Evolutionary conservation across 2,113 vertebrate species (phyloP), one percentile per base, ranked within the genome.

Genomic region (Micromys minutus): DNA sequence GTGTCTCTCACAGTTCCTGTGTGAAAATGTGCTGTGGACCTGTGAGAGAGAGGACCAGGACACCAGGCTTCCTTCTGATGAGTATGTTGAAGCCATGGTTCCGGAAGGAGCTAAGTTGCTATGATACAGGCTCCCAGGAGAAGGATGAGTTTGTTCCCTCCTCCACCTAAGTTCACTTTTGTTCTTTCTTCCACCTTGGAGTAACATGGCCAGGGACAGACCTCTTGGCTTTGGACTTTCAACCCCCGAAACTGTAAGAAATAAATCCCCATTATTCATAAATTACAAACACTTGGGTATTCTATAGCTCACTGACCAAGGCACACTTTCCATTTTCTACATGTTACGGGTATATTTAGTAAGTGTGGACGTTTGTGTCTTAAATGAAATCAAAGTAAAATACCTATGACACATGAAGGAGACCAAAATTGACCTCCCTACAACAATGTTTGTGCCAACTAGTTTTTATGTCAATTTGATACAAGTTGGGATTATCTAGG

Each of bases 371-470:
- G 19, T 71, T 9, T 75, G n/a, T 65, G 22, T 67, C 59, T 61
- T 72, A 81, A 63, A 67, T 57, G 5, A 97, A 65, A 94, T 52
- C 34, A 74, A 90, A 83, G 57, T 17, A 16, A 87, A 87, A 74
- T 59, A 92, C n/a, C 47, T 75, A 5, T 47, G 69, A 42, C 34
- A 67, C 29, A 52, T 42, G 71, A 92, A 90, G 74, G 36, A 95
- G 63, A 75, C n/a, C 52, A 88, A 83, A 95, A 90, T 80, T 75
- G 75, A 67, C 69, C 93, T 87, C 15, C 15, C 36, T 50, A 67
- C 3, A 34, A 36, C 11, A 69, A 17, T 5, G 7, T n/a, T 50
- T 19, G 29, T 34, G 15, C 15, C 19, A 29, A 13, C 47, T 52
- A 77, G 47, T 77, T 34, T 52, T 77, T 8, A 31, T 34, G 47